Base-by-base conservation (phyloP, 2,888 invertebrate species). In the Eugnorisma glareosa region DNA sequence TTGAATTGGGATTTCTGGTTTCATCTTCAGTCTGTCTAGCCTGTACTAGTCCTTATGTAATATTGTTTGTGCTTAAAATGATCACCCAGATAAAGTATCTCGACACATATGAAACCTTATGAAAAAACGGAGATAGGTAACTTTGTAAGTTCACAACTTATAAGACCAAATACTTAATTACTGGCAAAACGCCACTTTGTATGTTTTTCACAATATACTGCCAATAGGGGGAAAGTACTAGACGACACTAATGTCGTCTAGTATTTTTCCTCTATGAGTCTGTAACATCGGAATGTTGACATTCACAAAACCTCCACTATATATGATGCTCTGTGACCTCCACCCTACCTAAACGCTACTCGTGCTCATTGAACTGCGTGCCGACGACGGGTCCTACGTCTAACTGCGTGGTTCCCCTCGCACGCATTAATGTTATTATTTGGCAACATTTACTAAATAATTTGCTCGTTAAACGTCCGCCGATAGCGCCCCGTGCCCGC, bases 381-480 rank as follows among this genome's bases (percentile, higher is more conserved):
- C 21, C 35, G 28, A 18, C 31, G 70, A 37, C 77, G 70, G 63
- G 54, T 67, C 83, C 82, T 35, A 28, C 57, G 82, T 45, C 81
- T 66, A 80, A 61, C 64, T 76, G 83, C 82, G 82, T 6, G 28
- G 18, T 48, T 21, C 90, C 91, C 92, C 91, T 91, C 88, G 85
- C 91, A 92, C 93, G 91, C 94, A 94, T 93, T 96, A 95, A 96
- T 95, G 94, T 96, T 95, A 96, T 96, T 96, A 96, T 96, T 96
- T 96, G 95, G 94, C 95, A 96, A 96, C 96, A 96, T 96, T 96
- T 96, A 96, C 94, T 95, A 96, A 96, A 96, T 96, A 96, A 96
- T 96, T 96, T 94, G 94, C 94, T 96, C 95, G 96, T 96, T 96
- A 96, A 96, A 96, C 95, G 95, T 92, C 94, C 87, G 93, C 93